Evolutionary conservation across 2,888 invertebrate genomes (phyloP), one percentile per base, ranked within the genome.

Genomic region (Nasonovia ribisnigri): DNA sequence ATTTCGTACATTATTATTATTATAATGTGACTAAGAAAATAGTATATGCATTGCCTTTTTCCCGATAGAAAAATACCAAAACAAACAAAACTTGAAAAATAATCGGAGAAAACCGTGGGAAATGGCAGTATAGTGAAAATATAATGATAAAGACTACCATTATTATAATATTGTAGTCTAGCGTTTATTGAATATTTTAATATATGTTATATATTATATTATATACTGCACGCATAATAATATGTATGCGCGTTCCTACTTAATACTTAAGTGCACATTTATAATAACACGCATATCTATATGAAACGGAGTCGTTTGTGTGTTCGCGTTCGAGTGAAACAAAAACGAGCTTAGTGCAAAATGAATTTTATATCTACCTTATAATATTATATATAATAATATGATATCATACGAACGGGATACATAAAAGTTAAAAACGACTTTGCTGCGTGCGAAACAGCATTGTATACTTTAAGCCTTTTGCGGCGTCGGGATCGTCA

Each of bases 401-500:
- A 77, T 8, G 20, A 54, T 16, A 51, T 51, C 51, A 54, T 20
- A 24, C 36, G 36, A 8, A 20, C 6, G 20, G 16, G 77, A 77
- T 77, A 77, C n/a, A n/a, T 77, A 77, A 77, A 36, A 77, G 77
- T 77, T 77, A 36, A 77, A 77, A 77, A 77, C 20, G 36, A 77
- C 36, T 77, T 77, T 77, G 36, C 77, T 6, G 16, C 6, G 36
- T 77, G 36, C n/a, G 77, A 77, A 77, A 77, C 20, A 1, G 20
- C 77, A 20, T 36, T 36, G 77, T 16, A 1, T 51, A 8, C 36
- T 77, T n/a, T 77, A 36, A 36, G 77, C 67, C 67, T 67, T 67
- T 67, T n/a, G 77, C 36, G 77, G 67, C 67, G 67, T 36, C n/a
- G 67, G 67, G 67, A 77, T 77, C 77, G 36, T 77, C 36, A 77